Evolutionary conservation across 2,888 invertebrate genomes (phyloP).

Genomic region (Ptychoptera contaminata): DNA sequence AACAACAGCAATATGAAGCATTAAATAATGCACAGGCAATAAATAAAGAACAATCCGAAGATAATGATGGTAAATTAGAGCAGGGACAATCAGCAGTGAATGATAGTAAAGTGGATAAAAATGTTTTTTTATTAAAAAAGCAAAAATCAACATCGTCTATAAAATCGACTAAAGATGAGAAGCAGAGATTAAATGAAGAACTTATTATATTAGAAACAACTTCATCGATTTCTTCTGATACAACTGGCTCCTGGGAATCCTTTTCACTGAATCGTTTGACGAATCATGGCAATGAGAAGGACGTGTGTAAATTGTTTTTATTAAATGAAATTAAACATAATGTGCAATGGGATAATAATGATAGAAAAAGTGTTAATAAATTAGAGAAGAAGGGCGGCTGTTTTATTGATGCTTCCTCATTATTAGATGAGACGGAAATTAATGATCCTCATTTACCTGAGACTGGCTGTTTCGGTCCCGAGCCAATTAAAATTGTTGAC

Average conservation of each 20-base stretch:
- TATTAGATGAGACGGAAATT: slow-evolving; percentile 51
- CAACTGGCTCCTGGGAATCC: slow-evolving; percentile 46
- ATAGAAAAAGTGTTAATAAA: background rate
- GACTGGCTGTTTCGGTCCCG: slow-evolving; percentile 9
- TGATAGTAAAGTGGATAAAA: slow-evolving; percentile 14
- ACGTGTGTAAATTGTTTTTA: slow-evolving; percentile 32
- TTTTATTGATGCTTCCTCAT: slow-evolving; percentile 63
- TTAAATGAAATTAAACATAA: slow-evolving; percentile 27
- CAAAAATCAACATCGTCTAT: slow-evolving; percentile 9
- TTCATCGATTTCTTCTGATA: slow-evolving; percentile 44
- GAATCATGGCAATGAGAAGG: slow-evolving; percentile 24
- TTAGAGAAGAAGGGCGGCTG: slow-evolving; percentile 33
- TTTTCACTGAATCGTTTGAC: slow-evolving; percentile 32
- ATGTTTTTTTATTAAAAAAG: slow-evolving; percentile 3
- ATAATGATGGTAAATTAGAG: too few species aligned
- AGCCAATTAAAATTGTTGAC: slow-evolving; percentile 1
- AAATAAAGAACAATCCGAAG: background rate
- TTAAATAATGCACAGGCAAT: background rate
- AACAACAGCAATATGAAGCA: slow-evolving; percentile 18
- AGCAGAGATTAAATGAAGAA: slow-evolving; percentile 44
- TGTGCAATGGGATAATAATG: background rate
- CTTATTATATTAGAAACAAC: slow-evolving; percentile 41
- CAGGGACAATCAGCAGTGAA: slow-evolving; percentile 16
- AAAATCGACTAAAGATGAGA: slow-evolving; percentile 35
- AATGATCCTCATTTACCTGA: slow-evolving; percentile 8